Evolutionary conservation across 1,140 invertebrate genomes (phyloP), one percentile per base, ranked within the genome.

Genomic region (Ganaspis sp.): DNA sequence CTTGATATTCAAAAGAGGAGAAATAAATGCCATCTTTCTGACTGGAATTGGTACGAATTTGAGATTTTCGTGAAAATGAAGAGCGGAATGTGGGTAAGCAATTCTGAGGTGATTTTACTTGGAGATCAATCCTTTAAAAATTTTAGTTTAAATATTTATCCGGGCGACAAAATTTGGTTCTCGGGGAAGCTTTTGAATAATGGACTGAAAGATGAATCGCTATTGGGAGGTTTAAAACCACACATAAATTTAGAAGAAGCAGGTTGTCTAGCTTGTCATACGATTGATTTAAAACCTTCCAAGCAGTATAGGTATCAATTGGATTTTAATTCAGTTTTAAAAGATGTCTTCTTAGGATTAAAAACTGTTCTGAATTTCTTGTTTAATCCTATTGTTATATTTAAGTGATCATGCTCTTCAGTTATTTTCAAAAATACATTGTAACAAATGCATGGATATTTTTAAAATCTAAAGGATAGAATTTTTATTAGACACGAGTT

Each of bases 351-450:
- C 76, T 89, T 93, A 0, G 94, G 95, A 1, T 86, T 94, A 9
- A 96, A 95, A 82, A 94, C 94, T 89, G 92, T 96, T 74, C 87
- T 96, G 9, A 96, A 96, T 90, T 95, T 95, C 81, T 78, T 96
- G 73, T 92, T 96, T 37, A 95, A 95, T 92, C 95, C 95, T 9
- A 89, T 96, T 45, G 92, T 96, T 78, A 93, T 94, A 82, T 95
- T 96, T 84, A 95, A 95, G 88, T 95, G 89, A 87, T 73, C 26
- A 8, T 29, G 23, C 4, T 49, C 1, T 11, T 29, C 29, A 23
- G 26, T 29, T 34, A 11, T 29, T 0, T n/a, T 34, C 12, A 29
- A 4, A 29, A n/a, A 29, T 29, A 34, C 15, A 29, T 8, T 11
- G 19, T 1, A 9, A 12, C 3, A 26, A 11, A 12, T 15, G 15